These are phyloP conservation scores for Neodontobutis hainanensis DNA, from an alignment of 2,113 vertebrate species.

Conservation along the genomic window DNA sequence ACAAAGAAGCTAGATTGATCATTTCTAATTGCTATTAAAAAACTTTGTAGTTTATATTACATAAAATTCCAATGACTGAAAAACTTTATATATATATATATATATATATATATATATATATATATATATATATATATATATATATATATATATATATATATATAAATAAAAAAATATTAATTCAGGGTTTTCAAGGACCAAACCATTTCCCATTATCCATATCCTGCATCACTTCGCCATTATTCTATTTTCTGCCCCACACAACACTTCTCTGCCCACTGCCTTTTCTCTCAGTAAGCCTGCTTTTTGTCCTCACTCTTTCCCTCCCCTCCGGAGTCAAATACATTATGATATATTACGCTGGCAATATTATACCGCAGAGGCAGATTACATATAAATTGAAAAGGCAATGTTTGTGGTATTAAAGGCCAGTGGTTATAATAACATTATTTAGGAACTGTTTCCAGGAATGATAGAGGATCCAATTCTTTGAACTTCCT, in stretches of 20 bases:
- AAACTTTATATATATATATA: no score
- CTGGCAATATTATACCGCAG: slow-evolving; percentile 64
- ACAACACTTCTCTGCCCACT: slow-evolving; percentile 35
- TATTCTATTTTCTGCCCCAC: slow-evolving; percentile 14
- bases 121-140: no score
- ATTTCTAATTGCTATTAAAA: no score
- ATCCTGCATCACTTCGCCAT: not conserved
- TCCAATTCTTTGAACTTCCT: slow-evolving; percentile 71
- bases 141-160: no score
- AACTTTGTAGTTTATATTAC: no score
- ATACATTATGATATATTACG: slow-evolving; percentile 73
- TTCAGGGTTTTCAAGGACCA: no score
- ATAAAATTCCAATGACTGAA: no score
- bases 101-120: no score
- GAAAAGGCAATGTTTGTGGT: slow-evolving; percentile 75
- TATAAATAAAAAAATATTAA: no score
- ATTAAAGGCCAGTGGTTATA: slow-evolving; percentile 70
- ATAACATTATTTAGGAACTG: slow-evolving; percentile 69
- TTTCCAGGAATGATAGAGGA: slow-evolving; percentile 51
- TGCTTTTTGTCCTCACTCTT: slow-evolving; percentile 41
- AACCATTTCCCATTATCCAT: not conserved
- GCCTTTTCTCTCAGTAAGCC: slow-evolving; percentile 36
- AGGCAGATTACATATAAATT: slow-evolving; percentile 78
- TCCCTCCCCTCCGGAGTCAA: slow-evolving; percentile 41
- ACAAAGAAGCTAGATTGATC: no score